Conservation (phyloP, 2,113 vertebrate species). For the Apus apus region DNA sequence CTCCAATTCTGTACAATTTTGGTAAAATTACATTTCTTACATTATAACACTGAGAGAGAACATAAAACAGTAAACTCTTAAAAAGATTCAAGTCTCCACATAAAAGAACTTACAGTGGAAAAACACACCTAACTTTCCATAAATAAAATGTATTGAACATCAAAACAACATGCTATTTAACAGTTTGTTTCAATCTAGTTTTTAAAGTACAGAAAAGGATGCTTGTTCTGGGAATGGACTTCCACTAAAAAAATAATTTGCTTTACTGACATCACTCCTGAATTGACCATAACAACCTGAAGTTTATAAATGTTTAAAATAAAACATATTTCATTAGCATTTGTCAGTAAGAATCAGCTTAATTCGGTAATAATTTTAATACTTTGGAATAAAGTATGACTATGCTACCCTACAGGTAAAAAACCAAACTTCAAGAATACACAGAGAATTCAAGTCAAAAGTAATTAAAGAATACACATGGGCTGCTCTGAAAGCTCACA, state of each 20-base stretch:
- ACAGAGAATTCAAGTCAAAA: background rate
- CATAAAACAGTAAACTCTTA: background rate
- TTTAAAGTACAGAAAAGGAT: background rate
- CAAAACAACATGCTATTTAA: background rate
- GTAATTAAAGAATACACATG: background rate
- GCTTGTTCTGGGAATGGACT: background rate
- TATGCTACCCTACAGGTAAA: background rate
- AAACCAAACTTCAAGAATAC: background rate
- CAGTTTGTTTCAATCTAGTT: background rate
- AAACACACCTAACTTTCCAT: background rate
- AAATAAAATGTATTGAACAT: background rate
- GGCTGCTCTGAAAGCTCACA: background rate
- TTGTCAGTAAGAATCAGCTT: background rate
- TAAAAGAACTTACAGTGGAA: background rate
- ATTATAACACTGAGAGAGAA: background rate
- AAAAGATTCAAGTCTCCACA: background rate
- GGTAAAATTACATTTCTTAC: background rate
- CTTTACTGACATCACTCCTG: background rate
- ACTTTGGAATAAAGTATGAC: background rate
- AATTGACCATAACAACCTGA: background rate
- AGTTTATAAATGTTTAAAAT: background rate
- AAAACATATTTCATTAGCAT: background rate
- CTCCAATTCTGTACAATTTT: background rate
- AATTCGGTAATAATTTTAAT: background rate
- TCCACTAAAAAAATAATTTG: background rate